phyloP scores from a whole-genome alignment of 2,888 invertebrate genomes.

The Ormyrus nitidulus region DNA sequence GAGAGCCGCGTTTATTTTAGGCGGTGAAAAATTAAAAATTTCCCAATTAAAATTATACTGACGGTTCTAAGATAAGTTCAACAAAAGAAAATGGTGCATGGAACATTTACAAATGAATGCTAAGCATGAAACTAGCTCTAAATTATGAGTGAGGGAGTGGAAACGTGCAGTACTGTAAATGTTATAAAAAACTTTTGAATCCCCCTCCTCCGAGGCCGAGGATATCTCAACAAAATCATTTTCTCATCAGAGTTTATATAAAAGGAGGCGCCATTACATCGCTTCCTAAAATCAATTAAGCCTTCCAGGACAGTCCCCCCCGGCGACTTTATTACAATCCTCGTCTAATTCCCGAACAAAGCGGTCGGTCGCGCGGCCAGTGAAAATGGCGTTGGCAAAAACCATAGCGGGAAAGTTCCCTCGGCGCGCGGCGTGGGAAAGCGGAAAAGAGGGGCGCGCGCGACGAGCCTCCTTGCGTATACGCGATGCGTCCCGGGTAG shows the following conservation, averaged over 20 bases:
- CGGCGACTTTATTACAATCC: too few species aligned
- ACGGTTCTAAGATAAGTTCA: not conserved
- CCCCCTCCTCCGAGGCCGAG: slow-evolving; percentile 30
- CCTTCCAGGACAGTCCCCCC: too few species aligned
- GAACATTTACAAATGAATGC: slow-evolving; percentile 24
- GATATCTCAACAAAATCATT: not conserved
- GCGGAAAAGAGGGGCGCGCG: slow-evolving; percentile 7
- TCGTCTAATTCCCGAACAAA: too few species aligned
- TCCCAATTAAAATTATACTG: not conserved
- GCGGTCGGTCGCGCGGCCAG: too few species aligned
- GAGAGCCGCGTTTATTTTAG: not conserved
- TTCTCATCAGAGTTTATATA: too few species aligned
- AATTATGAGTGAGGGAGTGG: not conserved
- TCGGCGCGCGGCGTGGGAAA: slow-evolving; percentile 21
- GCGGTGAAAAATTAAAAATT: not conserved
- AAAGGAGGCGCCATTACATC: too few species aligned
- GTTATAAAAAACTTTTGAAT: not conserved
- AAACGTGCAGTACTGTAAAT: slow-evolving; percentile 11
- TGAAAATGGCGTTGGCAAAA: too few species aligned
- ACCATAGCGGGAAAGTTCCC: not conserved
- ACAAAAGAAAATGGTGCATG: slow-evolving; percentile 16
- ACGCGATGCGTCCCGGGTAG: not conserved
- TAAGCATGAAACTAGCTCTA: not conserved
- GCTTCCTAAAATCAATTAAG: too few species aligned
- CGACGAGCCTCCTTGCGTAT: not conserved